Conservation (phyloP, 2,888 invertebrate genomes). For the Leuctra nigra region DNA sequence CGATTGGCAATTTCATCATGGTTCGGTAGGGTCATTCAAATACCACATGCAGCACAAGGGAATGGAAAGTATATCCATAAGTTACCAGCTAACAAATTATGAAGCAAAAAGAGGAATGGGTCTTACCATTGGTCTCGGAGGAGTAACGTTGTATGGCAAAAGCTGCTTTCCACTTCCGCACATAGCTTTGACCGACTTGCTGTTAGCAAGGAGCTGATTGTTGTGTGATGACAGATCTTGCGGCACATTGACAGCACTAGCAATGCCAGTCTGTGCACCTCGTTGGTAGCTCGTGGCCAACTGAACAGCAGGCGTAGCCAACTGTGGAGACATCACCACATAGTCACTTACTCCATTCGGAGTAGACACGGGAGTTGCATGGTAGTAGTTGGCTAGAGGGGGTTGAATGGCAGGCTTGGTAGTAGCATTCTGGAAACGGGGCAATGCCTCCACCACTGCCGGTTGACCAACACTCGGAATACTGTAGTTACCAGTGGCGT, state of each 20-base stretch:
- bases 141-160: conserved; percentile 81
- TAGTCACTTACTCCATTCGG: conserved; percentile 25
- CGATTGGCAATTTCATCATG: not conserved
- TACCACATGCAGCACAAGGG: not conserved
- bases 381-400: conserved; percentile 19
- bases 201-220: conserved; percentile 44
- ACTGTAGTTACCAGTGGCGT: conserved; percentile 2
- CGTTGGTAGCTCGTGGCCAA: conserved; percentile 33
- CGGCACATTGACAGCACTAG: conserved; percentile 25
- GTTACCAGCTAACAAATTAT: too few relatives aligned
- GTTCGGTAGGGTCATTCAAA: not conserved
- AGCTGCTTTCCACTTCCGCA: conserved; percentile 53
- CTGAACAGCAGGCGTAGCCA: conserved; percentile 24
- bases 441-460: conserved; percentile 18
- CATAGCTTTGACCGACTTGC: conserved; percentile 31
- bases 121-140: conserved; percentile 66
- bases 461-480: conserved; percentile 3
- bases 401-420: conserved; percentile 14
- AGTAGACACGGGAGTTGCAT: conserved; percentile 19
- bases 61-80: too few relatives aligned
- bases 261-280: conserved; percentile 29
- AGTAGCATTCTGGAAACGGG: conserved; percentile 9
- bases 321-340: conserved; percentile 26
- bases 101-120: too few relatives aligned
- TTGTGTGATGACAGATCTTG: conserved; percentile 38